Evolutionary conservation across 2,888 invertebrate species (phyloP), one percentile per base, ranked within the genome.

Genomic region (Amphimallon solstitiale): DNA sequence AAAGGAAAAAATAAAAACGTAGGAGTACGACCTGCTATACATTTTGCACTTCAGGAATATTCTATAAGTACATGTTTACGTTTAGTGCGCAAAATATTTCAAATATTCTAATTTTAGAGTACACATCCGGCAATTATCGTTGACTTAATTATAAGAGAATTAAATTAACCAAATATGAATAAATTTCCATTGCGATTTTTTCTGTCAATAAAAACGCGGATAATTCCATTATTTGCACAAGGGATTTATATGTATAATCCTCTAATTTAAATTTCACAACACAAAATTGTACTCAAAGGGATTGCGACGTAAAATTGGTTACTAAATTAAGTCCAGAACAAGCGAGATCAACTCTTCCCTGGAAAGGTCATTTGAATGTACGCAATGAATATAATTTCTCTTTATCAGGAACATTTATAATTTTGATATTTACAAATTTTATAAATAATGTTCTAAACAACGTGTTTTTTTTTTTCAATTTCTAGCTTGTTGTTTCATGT

Each of bases 191-290:
- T 6, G 12, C n/a, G n/a, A 2, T 3, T n/a, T 6, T 4, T 23
- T 48, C 23, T 48, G 19, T 4, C n/a, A 2, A 3, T n/a, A 48
- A 10, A 23, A 1, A 23, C 21, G 23, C 10, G 48, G 52, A 52
- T 35, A 17, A 52, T 37, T 19, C 37, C 15, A n/a, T 10, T n/a
- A 35, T n/a, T 15, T 52, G 5, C 6, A 12, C 19, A 3, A 6
- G 38, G 9, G 17, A 29, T 19, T 35, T n/a, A 12, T 3, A 5
- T 12, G 1, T 17, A 19, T 54, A 54, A 37, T 38, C 38, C 52
- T 19, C 17, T 12, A 48, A 54, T 52, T 54, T 54, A 17, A 17
- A 54, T 38, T 54, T 38, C 12, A 21, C 54, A 37, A 17, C 17
- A n/a, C 37, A 17, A 52, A 52, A 19, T 19, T 37, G 38, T 37